Evolutionary conservation across 2,888 invertebrate species (phyloP).

Genomic region (Protophormia terraenovae): DNA sequence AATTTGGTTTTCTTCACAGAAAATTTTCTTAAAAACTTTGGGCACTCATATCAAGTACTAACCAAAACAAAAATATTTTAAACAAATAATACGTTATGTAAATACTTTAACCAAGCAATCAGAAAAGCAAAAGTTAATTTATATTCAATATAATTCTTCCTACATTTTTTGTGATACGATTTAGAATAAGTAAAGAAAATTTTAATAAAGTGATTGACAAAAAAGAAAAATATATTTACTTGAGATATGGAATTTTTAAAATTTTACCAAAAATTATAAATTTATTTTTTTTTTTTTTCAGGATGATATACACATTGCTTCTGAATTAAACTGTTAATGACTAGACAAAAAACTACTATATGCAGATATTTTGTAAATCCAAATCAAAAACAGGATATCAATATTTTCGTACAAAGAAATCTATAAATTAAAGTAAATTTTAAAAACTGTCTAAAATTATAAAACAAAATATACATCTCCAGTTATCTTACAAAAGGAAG

Average conservation of each 20-base stretch:
- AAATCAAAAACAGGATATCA: neutral
- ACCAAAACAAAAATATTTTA: too few species aligned
- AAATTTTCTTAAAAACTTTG: too few species aligned
- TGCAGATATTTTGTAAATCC: neutral
- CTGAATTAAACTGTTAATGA: neutral
- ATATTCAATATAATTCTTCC: too few species aligned
- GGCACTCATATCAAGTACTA: too few species aligned
- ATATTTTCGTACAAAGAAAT: neutral
- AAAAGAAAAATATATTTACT: too few species aligned
- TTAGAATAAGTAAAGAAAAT: neutral
- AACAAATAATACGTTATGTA: too few species aligned
- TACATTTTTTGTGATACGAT: neutral
- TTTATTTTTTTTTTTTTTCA: too few species aligned
- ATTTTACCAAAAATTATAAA: neutral
- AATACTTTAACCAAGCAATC: too few species aligned
- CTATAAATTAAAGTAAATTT: neutral
- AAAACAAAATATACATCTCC: neutral
- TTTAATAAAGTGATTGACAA: neutral
- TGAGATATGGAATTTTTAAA: neutral
- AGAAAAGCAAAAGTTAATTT: too few species aligned
- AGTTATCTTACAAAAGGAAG: neutral
- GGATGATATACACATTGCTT: neutral
- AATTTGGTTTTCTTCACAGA: too few species aligned
- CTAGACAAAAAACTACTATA: neutral
- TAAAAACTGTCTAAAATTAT: neutral